Evolutionary conservation across 2,113 vertebrate species (phyloP).

Genomic region (Tonatia bakeri): DNA sequence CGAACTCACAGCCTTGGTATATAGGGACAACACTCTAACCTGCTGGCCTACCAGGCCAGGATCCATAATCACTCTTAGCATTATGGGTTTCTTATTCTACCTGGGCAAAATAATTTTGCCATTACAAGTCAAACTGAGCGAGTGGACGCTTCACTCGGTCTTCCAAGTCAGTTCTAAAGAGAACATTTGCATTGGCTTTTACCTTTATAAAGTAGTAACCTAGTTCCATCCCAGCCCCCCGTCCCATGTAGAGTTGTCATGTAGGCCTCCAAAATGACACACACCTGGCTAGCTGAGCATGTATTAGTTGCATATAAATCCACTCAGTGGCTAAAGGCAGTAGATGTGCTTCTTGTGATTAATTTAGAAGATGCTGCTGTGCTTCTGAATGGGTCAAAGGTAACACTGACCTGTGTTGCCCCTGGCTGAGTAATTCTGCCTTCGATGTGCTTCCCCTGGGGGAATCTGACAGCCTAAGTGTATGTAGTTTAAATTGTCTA

Average conservation of each 20-base stretch:
- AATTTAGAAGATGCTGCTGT: background rate
- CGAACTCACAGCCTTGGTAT: too few relatives aligned
- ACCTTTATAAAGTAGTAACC: background rate
- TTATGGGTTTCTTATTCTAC: background rate
- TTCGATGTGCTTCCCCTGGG: background rate
- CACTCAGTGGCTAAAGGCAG: background rate
- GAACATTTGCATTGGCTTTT: background rate
- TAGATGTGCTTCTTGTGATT: background rate
- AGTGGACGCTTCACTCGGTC: background rate
- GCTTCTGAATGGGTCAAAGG: background rate
- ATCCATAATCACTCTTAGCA: background rate
- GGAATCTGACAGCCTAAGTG: background rate
- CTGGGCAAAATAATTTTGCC: conserved; percentile 7
- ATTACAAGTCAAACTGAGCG: background rate
- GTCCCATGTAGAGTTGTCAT: background rate
- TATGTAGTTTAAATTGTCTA: background rate
- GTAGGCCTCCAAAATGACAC: background rate
- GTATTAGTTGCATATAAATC: background rate
- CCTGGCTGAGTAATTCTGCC: background rate
- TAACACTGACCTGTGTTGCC: too few relatives aligned
- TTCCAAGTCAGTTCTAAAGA: conserved; percentile 21
- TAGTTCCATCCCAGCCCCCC: background rate
- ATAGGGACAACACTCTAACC: too few relatives aligned
- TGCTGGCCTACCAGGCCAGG: too few relatives aligned
- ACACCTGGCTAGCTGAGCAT: background rate